phyloP scores from a whole-genome alignment of 2,113 vertebrate species.

The Diadophis punctatus region DNA sequence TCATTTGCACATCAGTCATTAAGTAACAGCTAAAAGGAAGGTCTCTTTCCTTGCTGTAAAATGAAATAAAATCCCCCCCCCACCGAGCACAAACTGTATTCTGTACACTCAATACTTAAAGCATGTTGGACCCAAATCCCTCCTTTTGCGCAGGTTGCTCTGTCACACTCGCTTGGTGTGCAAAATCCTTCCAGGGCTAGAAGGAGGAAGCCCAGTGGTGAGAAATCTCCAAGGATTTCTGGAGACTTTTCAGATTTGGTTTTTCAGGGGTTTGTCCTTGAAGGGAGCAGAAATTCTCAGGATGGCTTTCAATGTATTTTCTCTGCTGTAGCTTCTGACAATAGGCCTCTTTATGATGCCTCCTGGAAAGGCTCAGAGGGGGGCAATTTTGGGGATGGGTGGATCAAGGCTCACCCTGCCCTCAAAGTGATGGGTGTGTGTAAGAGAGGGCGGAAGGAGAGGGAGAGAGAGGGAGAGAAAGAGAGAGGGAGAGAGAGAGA shows the following conservation, averaged over 20 bases:
- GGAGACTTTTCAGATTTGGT: not conserved
- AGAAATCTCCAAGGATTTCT: not conserved
- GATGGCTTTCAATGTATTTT: not conserved
- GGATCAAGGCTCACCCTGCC: not conserved
- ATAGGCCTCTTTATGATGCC: accelerated
- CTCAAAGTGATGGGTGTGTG: not conserved
- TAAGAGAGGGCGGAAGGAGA: too few relatives aligned
- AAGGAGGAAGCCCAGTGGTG: not conserved
- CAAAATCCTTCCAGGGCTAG: not conserved
- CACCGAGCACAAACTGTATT: too few relatives aligned
- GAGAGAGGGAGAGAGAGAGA: too few relatives aligned
- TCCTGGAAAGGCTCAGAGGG: not conserved
- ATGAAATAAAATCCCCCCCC: not conserved
- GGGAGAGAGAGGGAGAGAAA: too few relatives aligned
- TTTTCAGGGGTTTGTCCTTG: not conserved
- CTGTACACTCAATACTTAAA: not conserved
- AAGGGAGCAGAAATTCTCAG: not conserved
- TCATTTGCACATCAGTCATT: not conserved
- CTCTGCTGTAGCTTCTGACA: not conserved
- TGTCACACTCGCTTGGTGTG: not conserved
- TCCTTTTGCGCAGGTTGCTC: not conserved
- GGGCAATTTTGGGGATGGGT: not conserved
- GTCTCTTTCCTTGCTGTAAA: not conserved
- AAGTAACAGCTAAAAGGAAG: not conserved
- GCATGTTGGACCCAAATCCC: not conserved